phyloP scores from a whole-genome alignment of 2,888 invertebrate genomes.

The Hybos culiciformis region DNA sequence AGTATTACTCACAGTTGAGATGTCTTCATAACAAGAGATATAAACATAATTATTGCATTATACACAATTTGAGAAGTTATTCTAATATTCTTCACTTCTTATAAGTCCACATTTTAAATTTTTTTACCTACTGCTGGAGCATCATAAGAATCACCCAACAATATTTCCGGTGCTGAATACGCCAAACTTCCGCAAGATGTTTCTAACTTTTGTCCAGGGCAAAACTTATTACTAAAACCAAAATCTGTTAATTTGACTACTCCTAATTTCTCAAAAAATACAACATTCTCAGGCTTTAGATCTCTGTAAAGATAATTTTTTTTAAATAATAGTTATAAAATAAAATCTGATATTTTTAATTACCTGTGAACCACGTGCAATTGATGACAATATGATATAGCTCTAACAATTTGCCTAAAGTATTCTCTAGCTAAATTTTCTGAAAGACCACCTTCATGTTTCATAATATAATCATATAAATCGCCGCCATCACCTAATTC shows the following conservation, averaged over 20 bases:
- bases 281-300: conserved; percentile 98
- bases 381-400: conserved; percentile 96
- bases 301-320: conserved; percentile 45
- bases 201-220: conserved; percentile 90
- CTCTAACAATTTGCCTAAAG: conserved; percentile 93
- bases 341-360: conserved; percentile 5
- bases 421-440: conserved; percentile 78
- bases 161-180: conserved; percentile 97
- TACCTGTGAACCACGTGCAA: conserved; percentile 48
- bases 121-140: conserved; percentile 88
- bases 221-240: conserved; percentile 91
- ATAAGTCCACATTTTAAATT: too few species aligned
- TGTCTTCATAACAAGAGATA: too few species aligned
- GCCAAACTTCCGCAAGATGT: conserved; percentile 98
- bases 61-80: too few species aligned
- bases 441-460: conserved; percentile 77
- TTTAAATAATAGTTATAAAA: background rate
- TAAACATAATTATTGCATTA: too few species aligned
- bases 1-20: too few species aligned
- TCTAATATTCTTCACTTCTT: too few species aligned
- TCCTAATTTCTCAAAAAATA: conserved; percentile 94
- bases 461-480: conserved; percentile 96
- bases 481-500: conserved; percentile 98
- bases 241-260: conserved; percentile 98
- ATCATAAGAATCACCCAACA: conserved; percentile 96